Conservation (phyloP, 2,888 invertebrate genomes). For the Criorhina ranunculi region DNA sequence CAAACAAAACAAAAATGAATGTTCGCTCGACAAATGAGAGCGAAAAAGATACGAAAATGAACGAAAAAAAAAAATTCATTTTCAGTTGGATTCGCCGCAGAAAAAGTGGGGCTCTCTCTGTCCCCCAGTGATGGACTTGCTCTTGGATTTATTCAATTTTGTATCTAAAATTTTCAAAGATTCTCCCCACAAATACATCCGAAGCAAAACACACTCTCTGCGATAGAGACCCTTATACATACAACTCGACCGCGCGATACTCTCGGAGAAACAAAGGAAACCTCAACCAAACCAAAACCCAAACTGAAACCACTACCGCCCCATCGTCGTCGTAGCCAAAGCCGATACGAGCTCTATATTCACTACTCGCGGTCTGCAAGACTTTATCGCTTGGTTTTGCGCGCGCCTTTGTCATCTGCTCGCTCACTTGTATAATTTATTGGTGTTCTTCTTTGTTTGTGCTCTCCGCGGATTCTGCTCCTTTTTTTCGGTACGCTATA, state of each 20-base stretch:
- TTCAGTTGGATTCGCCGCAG: conserved; percentile 49
- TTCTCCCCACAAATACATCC: neutral
- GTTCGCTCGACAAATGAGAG: conserved; percentile 41
- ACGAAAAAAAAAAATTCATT: conserved; percentile 35
- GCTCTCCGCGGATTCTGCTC: conserved; percentile 65
- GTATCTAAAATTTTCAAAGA: neutral
- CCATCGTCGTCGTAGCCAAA: conserved; percentile 12
- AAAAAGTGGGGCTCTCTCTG: neutral
- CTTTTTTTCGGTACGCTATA: conserved; percentile 37
- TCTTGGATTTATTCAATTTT: too few species aligned
- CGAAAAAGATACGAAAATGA: conserved; percentile 39
- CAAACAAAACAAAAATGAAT: conserved; percentile 34
- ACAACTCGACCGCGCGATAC: conserved; percentile 5
- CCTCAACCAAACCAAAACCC: conserved; percentile 2
- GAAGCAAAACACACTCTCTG: conserved; percentile 9
- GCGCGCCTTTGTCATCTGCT: conserved; percentile 68
- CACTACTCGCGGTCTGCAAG: conserved; percentile 34
- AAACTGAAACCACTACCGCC: conserved; percentile 45
- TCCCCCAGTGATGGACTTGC: too few species aligned
- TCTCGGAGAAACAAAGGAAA: conserved; percentile 34
- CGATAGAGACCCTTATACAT: neutral
- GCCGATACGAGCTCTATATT: too few species aligned
- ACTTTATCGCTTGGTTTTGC: conserved; percentile 52
- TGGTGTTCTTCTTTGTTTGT: conserved; percentile 36
- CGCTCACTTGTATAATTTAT: conserved; percentile 21